A percentile compares a stretch with the other conserved stretches of the same genome.
Evolutionary conservation across 2,888 invertebrate genomes (phyloP).

Genomic region (Drosophila colorata): DNA sequence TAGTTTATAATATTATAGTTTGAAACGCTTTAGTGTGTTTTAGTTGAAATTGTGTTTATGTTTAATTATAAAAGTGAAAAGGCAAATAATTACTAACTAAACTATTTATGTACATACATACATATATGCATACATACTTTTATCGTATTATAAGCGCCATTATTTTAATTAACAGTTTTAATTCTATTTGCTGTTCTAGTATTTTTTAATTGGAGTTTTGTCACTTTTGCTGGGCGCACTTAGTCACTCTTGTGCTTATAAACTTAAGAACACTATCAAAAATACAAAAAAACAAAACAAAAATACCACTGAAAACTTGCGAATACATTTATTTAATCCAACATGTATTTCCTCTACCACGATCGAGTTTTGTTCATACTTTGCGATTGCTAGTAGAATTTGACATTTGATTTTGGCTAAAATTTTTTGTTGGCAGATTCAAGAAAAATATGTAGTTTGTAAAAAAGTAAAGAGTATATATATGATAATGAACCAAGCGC

Average conservation of each 20-base stretch:
- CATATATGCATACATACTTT: conserved; percentile 34
- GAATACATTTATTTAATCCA: conserved; percentile 18
- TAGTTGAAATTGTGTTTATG: conserved; percentile 69
- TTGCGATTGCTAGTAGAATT: conserved; percentile 56
- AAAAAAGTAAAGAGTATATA: conserved; percentile 48
- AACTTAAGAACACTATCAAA: conserved; percentile 36
- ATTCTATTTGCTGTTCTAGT: conserved; percentile 53
- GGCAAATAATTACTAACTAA: conserved; percentile 67
- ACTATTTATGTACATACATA: conserved; percentile 38
- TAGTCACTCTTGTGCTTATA: conserved; percentile 71
- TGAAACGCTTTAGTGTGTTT: conserved; percentile 63
- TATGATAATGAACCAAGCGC: conserved; percentile 41
- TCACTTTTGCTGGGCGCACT: conserved; percentile 58
- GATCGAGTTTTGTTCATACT: conserved; percentile 45
- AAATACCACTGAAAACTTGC: conserved; percentile 9
- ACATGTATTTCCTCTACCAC: conserved; percentile 15
- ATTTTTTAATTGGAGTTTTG: conserved; percentile 34
- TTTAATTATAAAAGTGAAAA: conserved; percentile 63
- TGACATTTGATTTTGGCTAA: conserved; percentile 32
- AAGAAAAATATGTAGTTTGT: conserved; percentile 45
- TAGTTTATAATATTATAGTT: conserved; percentile 50
- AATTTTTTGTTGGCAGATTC: conserved; percentile 30
- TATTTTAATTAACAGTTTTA: conserved; percentile 42
- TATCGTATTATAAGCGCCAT: conserved; percentile 24
- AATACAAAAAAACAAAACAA: not conserved